Evolutionary conservation across 1,140 invertebrate genomes (phyloP).

Genomic region (Palaemon carinicauda): DNA sequence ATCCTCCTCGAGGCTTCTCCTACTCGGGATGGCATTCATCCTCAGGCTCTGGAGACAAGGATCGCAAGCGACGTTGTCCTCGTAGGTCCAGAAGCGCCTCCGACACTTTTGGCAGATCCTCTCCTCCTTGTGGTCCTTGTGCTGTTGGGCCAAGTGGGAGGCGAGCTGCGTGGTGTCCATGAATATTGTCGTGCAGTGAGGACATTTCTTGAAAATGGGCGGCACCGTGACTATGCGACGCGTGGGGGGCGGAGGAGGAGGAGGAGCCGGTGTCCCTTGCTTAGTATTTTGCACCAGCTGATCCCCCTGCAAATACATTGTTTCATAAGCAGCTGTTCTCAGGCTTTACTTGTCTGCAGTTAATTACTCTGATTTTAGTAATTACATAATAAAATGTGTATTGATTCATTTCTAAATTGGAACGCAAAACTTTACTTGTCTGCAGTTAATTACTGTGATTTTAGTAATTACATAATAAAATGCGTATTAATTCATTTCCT

Average conservation of each 20-base stretch:
- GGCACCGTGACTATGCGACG: constrained; percentile 39
- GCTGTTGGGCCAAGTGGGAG: constrained; percentile 16
- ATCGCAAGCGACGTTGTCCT: constrained; percentile 40
- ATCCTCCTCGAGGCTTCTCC: not conserved
- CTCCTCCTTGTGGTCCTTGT: constrained; percentile 27
- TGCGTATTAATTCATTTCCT: too few species aligned
- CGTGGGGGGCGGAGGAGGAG: constrained; percentile 3
- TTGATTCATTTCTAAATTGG: too few species aligned
- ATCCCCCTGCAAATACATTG: constrained; percentile 34
- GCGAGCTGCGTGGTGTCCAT: constrained; percentile 27
- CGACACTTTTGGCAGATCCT: constrained; percentile 18
- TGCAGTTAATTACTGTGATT: too few species aligned
- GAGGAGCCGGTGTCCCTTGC: not conserved
- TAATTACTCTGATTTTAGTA: too few species aligned
- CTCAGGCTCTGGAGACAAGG: constrained; percentile 3
- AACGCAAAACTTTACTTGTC: too few species aligned
- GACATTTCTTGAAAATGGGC: constrained; percentile 45
- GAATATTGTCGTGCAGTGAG: constrained; percentile 48
- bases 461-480: too few species aligned
- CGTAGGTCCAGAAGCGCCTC: constrained; percentile 25
- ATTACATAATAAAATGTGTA: too few species aligned
- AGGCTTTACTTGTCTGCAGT: too few species aligned
- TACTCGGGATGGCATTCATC: constrained; percentile 21
- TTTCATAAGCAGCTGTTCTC: constrained; percentile 15
- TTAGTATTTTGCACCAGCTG: not conserved